A percentile compares a stretch with the other conserved stretches of the same genome.
Evolutionary conservation across 1,140 invertebrate genomes (phyloP).

Genomic region (Drosophila ironensis): DNA sequence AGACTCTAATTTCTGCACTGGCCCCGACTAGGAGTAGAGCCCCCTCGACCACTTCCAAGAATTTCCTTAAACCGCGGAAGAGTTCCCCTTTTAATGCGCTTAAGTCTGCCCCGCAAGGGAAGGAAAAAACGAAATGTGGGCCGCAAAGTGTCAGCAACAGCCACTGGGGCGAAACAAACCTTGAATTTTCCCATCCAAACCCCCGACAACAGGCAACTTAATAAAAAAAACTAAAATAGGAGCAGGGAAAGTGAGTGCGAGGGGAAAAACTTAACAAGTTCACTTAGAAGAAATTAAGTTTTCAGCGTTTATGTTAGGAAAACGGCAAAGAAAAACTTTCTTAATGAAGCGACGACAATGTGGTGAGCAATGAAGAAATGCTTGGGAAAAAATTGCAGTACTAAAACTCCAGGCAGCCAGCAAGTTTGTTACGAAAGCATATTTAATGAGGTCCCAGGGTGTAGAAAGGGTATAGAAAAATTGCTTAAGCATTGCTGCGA

Average conservation of each 20-base stretch:
- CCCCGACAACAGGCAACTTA: neutral
- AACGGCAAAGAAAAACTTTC: constrained; percentile 78
- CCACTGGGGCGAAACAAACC: constrained; percentile 30
- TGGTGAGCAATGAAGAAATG: constrained; percentile 63
- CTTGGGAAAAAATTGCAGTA: constrained; percentile 27
- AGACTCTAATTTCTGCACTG: constrained; percentile 8
- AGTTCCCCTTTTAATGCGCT: constrained; percentile 59
- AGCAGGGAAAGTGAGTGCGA: neutral
- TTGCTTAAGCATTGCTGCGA: too few relatives aligned
- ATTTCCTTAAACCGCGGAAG: neutral
- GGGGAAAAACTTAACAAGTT: constrained; percentile 73
- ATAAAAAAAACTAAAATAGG: constrained; percentile 46
- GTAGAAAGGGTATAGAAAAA: neutral
- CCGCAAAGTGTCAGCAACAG: constrained; percentile 61
- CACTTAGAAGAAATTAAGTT: constrained; percentile 79
- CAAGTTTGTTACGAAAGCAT: constrained; percentile 33
- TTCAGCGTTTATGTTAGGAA: constrained; percentile 77
- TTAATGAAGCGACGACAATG: constrained; percentile 77
- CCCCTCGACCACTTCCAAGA: too few relatives aligned
- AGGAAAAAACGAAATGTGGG: constrained; percentile 13
- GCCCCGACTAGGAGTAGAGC: too few relatives aligned
- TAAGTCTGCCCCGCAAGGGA: constrained; percentile 32
- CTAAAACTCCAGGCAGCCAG: constrained; percentile 6
- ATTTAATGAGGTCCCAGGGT: constrained; percentile 22
- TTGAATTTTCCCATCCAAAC: constrained; percentile 6